phyloP scores from a whole-genome alignment of 2,888 invertebrate species.

The Hesperia comma region DNA sequence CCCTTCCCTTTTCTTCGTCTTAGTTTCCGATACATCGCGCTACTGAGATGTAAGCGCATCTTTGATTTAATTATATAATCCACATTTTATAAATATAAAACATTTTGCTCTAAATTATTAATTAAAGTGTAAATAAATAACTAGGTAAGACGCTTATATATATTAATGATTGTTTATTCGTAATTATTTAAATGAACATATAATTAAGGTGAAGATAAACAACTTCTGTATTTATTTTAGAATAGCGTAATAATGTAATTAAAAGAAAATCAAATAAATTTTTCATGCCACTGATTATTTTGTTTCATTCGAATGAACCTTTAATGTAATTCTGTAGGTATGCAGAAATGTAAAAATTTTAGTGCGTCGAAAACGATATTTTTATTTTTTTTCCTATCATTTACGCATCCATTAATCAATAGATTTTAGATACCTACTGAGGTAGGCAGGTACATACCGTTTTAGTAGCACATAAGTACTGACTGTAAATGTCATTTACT shows the following conservation, averaged over 20 bases:
- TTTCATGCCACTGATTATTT: conserved; percentile 77
- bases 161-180: conserved; percentile 65
- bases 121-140: conserved; percentile 76
- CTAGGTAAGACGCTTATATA: conserved; percentile 70
- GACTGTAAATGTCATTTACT: no score
- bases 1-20: no score
- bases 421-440: no score
- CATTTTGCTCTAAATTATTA: conserved; percentile 46
- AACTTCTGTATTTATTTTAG: conserved; percentile 83
- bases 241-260: conserved; percentile 78
- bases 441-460: no score
- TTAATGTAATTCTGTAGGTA: background rate
- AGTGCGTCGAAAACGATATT: no score
- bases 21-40: no score
- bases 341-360: background rate
- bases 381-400: no score
- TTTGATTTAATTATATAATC: background rate
- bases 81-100: conserved; percentile 18
- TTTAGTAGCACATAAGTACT: no score
- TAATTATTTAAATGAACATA: conserved; percentile 77
- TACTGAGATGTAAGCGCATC: background rate
- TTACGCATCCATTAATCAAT: no score
- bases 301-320: conserved; percentile 44
- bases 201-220: conserved; percentile 74
- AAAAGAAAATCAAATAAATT: conserved; percentile 81